Percentiles rank a stretch among this genome's conserved stretches.
These are phyloP conservation scores for Moxostoma hubbsi DNA, from an alignment of 2,797 vertebrate genomes.

Conservation along the genomic window DNA sequence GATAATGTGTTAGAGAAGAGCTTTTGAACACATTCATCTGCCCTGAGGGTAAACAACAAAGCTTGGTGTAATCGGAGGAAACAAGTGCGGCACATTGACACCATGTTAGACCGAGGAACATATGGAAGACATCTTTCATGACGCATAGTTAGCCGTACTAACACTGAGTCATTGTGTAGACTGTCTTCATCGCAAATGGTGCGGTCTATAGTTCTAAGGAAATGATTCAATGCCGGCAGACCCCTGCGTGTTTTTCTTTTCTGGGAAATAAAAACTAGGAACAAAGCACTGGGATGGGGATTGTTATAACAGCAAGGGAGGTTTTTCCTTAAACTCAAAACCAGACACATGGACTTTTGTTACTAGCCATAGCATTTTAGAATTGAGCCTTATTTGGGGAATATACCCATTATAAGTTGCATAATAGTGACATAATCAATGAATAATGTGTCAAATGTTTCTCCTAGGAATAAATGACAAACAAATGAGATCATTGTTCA, in stretches of 20 bases:
- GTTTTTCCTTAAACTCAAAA: not conserved
- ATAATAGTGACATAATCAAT: too few relatives aligned
- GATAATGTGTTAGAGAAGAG: not conserved
- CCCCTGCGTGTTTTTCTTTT: slow-evolving; percentile 55
- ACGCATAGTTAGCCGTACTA: slow-evolving; percentile 41
- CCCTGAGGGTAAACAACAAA: slow-evolving; percentile 25
- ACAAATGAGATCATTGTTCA: not conserved
- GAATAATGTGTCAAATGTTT: too few relatives aligned
- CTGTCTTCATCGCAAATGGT: slow-evolving; percentile 60
- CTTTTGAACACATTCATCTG: slow-evolving; percentile 15
- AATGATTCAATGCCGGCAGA: slow-evolving; percentile 62
- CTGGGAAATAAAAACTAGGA: slow-evolving; percentile 66
- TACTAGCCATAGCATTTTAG: not conserved
- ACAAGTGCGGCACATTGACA: not conserved
- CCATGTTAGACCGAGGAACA: not conserved
- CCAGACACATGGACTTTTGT: not conserved
- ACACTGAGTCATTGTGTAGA: slow-evolving; percentile 60
- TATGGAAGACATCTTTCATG: slow-evolving; percentile 49
- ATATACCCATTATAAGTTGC: not conserved
- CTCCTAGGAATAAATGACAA: not conserved
- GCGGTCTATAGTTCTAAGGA: slow-evolving; percentile 62
- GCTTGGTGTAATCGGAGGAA: slow-evolving; percentile 37
- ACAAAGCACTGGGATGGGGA: not conserved
- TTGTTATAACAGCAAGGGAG: slow-evolving; percentile 3
- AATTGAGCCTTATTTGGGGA: not conserved